Evolutionary conservation across 2,797 vertebrate species (phyloP), one percentile per base, ranked within the genome.

Genomic region (Halcyon smyrnensis): DNA sequence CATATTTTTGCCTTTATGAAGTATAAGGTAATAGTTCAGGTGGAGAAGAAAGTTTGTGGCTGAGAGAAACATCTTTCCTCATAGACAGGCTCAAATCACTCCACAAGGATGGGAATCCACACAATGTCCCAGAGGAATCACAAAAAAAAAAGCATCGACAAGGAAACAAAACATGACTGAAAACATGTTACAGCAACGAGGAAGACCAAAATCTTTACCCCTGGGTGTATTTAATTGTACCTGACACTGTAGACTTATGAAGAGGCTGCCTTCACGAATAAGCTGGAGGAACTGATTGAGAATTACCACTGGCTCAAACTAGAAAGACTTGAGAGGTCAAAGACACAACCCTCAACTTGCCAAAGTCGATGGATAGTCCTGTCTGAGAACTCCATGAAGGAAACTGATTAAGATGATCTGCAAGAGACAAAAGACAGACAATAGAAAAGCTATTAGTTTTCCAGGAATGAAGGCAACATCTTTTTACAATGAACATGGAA

Each of bases 121-220:
- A 62, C 9, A 18, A 37, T 65, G 1, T 79, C 30, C 32, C 59
- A 82, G 56, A 82, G 39, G 28, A 93, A 79, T 82, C 59, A 48
- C 37, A 30, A 34, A 43, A 81, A 43, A 81, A 86, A 95, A 94
- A 86, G 9, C 41, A 84, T 3, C 71, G 57, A 69, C 41, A 65
- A 71, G 59, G 63, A 82, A 84, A 94, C 46, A 81, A 92, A 95
- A 84, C 69, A 67, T 41, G 54, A 89, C 65, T 93, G 69, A 82
- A 93, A 76, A 67, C n/a, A 43, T 41, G 39, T 36, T 74, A 92
- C 32, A 90, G 84, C 5, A 82, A 92, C 67, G 63, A 88, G 14
- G n/a, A 90, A 84, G 23, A 39, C 51, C 6, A 1, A 90, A 70
- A 82, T 74, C 63, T 82, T 90, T 69, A 84, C 45, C 19, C 11